Percentiles rank a stretch among this genome's conserved stretches.
Conservation (phyloP, 1,140 invertebrate species). For the Pantala flavescens region DNA sequence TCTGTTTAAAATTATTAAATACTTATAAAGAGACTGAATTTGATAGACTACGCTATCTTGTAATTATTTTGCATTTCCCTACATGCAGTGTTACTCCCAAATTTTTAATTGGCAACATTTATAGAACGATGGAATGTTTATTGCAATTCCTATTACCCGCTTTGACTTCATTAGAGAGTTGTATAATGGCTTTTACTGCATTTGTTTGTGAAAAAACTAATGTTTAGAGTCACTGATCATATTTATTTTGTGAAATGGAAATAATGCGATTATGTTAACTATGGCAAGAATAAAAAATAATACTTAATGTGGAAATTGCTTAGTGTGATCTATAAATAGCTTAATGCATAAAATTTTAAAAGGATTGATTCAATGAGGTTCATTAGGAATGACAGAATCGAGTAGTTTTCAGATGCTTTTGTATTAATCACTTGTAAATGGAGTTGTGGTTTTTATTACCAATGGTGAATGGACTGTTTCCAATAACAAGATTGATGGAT, state of each 20-base stretch:
- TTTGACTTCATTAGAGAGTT: not conserved
- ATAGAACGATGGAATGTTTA: not conserved
- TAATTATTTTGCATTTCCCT: not conserved
- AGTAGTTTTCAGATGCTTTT: not conserved
- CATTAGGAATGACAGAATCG: not conserved
- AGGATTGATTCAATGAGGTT: not conserved
- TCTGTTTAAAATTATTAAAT: not conserved
- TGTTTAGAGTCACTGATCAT: not conserved
- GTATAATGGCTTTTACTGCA: not conserved
- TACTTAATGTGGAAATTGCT: not conserved
- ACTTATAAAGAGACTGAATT: not conserved
- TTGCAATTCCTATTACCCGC: not conserved
- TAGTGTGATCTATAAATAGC: constrained; percentile 2
- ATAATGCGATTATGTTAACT: not conserved
- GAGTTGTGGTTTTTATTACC: constrained; percentile 1
- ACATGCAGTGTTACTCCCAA: not conserved
- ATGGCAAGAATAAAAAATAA: not conserved
- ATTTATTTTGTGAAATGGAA: not conserved
- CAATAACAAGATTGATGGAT: constrained; percentile 9
- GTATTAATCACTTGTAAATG: not conserved
- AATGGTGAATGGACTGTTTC: not conserved
- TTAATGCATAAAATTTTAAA: not conserved
- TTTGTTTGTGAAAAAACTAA: not conserved
- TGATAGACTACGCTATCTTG: not conserved
- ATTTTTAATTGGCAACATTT: not conserved